phyloP scores from a whole-genome alignment of 2,113 vertebrate genomes.

The Pomatostomus ruficeps region DNA sequence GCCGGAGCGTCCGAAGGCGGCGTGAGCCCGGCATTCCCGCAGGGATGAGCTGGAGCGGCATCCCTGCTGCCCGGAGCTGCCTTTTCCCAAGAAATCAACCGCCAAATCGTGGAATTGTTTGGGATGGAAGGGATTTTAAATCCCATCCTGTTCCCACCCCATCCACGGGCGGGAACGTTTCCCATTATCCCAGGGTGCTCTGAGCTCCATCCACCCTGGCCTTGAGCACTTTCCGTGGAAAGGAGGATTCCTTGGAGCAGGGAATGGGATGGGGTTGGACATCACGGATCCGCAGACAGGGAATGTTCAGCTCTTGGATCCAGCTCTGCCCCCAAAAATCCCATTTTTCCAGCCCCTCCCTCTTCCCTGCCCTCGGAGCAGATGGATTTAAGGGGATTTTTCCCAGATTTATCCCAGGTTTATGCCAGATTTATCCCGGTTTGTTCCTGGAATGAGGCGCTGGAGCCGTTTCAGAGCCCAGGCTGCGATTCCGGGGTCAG shows the following conservation, averaged over 20 bases:
- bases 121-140: not conserved
- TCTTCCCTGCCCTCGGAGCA: not conserved
- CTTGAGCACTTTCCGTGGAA: not conserved
- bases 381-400: not conserved
- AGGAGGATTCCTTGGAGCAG: not conserved
- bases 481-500: fast-evolving
- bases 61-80: not conserved
- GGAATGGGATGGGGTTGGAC: not conserved
- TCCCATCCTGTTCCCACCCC: not conserved
- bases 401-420: not conserved
- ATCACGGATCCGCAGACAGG: fast-evolving
- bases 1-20: fast-evolving
- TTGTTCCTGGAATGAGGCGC: not conserved
- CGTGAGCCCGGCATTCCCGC: fast-evolving
- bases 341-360: fast-evolving
- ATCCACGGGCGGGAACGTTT: not conserved
- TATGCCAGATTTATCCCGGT: not conserved
- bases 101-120: fast-evolving
- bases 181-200: not conserved
- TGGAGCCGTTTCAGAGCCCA: not conserved
- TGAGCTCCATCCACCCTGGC: not conserved
- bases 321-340: not conserved
- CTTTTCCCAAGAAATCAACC: not conserved
- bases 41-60: not conserved
- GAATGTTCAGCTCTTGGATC: not conserved